Percentiles rank a stretch among this genome's conserved stretches.
These are phyloP conservation scores for Spialia ferax DNA, from an alignment of 2,888 invertebrate genomes.

Conservation along the genomic window DNA sequence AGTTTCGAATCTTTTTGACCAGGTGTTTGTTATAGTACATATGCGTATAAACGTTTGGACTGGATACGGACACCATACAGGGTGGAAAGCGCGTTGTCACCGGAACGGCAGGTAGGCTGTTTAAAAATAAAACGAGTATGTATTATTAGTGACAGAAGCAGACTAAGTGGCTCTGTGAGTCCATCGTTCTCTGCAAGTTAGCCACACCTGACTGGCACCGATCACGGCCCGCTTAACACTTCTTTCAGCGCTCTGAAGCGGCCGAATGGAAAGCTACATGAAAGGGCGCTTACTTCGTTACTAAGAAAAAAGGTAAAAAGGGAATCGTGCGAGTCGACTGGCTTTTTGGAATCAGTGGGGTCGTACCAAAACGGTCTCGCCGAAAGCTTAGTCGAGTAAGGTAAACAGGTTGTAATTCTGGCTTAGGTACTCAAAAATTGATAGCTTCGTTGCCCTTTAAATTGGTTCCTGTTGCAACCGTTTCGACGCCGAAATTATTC, in stretches of 20 bases:
- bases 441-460: slow-evolving; percentile 40
- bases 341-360: slow-evolving; percentile 46
- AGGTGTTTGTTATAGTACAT: not conserved
- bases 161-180: slow-evolving; percentile 70
- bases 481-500: slow-evolving; percentile 30
- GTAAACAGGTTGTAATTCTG: slow-evolving; percentile 39
- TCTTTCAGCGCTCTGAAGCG: slow-evolving; percentile 77
- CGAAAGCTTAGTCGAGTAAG: slow-evolving; percentile 38
- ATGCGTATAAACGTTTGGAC: not conserved
- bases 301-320: slow-evolving; percentile 65
- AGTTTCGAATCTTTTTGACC: slow-evolving; percentile 15
- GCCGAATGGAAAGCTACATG: slow-evolving; percentile 80
- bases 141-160: slow-evolving; percentile 76
- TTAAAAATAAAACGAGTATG: slow-evolving; percentile 65
- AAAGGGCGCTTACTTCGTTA: slow-evolving; percentile 74
- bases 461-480: slow-evolving; percentile 37
- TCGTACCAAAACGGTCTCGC: slow-evolving; percentile 38
- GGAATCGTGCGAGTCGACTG: slow-evolving; percentile 44
- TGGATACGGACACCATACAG: slow-evolving; percentile 41
- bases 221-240: slow-evolving; percentile 78
- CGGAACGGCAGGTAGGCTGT: slow-evolving; percentile 59
- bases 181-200: slow-evolving; percentile 67
- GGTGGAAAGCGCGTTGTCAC: slow-evolving; percentile 41
- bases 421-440: slow-evolving; percentile 40
- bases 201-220: slow-evolving; percentile 75